phyloP scores from a whole-genome alignment of 2,113 vertebrate genomes.

The Lontra canadensis region DNA sequence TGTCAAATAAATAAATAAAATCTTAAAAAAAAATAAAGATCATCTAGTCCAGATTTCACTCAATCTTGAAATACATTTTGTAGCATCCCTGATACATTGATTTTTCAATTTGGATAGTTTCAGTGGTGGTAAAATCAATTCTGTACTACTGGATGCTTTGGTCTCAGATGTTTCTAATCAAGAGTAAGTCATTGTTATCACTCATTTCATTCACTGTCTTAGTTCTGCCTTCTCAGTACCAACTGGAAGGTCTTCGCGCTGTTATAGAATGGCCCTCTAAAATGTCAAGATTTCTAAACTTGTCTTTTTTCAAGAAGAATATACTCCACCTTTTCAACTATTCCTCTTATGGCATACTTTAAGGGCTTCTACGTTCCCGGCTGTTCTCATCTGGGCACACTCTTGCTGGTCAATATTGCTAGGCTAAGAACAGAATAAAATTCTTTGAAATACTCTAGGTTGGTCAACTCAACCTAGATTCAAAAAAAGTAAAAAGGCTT shows the following conservation, averaged over 20 bases:
- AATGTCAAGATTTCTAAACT: background rate
- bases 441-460: background rate
- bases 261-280: background rate
- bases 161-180: background rate
- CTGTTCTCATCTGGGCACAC: background rate
- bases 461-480: background rate
- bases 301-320: background rate
- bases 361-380: background rate
- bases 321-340: background rate
- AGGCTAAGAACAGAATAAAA: background rate
- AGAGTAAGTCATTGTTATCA: background rate
- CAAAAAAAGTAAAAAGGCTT: background rate
- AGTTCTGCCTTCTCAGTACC: background rate
- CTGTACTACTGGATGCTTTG: background rate
- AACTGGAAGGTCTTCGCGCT: background rate
- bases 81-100: background rate
- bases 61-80: background rate
- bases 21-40: background rate
- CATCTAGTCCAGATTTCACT: background rate
- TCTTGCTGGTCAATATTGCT: background rate
- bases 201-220: background rate
- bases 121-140: background rate
- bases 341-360: background rate
- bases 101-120: background rate
- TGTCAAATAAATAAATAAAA: no score